Percentiles rank a stretch among this genome's conserved stretches.
Evolutionary conservation across 2,888 invertebrate species (phyloP).

Genomic region (Melangyna quadrimaculata): DNA sequence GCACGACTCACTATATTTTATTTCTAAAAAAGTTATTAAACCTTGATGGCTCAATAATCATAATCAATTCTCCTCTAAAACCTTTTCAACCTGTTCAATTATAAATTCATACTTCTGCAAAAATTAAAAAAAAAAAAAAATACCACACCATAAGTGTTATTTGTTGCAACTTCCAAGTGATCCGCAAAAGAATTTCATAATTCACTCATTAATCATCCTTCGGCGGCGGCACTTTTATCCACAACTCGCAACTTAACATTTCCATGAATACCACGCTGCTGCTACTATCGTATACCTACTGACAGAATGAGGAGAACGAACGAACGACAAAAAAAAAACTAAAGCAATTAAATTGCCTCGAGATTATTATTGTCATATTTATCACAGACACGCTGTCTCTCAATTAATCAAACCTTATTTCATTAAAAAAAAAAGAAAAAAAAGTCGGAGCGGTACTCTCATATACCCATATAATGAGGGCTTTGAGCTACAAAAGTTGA

Average conservation of each 20-base stretch:
- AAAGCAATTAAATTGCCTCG: slow-evolving; percentile 62
- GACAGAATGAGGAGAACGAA: background rate
- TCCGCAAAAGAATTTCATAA: slow-evolving; percentile 47
- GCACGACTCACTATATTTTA: too few relatives aligned
- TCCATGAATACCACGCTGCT: slow-evolving; percentile 5
- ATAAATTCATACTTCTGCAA: background rate
- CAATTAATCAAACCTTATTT: slow-evolving; percentile 71
- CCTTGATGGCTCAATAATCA: slow-evolving; percentile 13
- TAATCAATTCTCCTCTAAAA: slow-evolving; percentile 10
- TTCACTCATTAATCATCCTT: slow-evolving; percentile 61
- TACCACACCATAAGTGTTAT: slow-evolving; percentile 6
- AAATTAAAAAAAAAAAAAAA: background rate
- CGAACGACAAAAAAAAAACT: slow-evolving; percentile 5
- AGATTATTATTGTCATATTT: slow-evolving; percentile 70
- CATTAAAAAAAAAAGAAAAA: too few relatives aligned
- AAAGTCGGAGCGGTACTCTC: slow-evolving; percentile 24
- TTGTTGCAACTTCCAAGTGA: background rate
- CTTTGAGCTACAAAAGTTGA: background rate
- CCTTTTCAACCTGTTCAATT: background rate
- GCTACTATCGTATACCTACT: too few relatives aligned
- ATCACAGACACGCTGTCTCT: slow-evolving; percentile 70
- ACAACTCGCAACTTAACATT: background rate
- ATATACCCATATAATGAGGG: background rate
- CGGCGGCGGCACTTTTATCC: slow-evolving; percentile 40
- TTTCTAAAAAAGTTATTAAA: background rate